Base-by-base conservation (phyloP, 53 echinoderm and acorn worm species). In the Mesocentrotus franciscanus region DNA sequence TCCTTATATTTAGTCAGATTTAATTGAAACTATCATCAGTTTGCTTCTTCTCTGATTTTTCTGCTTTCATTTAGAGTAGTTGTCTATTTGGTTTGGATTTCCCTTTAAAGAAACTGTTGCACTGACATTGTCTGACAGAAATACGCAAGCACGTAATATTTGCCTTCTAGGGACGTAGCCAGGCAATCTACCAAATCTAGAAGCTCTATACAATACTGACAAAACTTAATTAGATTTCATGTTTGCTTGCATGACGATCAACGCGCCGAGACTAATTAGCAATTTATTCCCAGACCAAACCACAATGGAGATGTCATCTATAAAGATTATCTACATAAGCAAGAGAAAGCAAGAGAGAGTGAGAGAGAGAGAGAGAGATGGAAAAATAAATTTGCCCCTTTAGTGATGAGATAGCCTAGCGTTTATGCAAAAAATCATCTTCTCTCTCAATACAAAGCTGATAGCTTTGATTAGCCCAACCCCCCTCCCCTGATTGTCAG, bases 161-260 rank as follows among this genome's bases (percentile, higher is more conserved):
- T 58, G 29, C 27, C 11, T 58, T 58, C 87, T 22, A 87, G 87
- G 87, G 6, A 56, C 10, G 20, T 2, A 26, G 17, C 12, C 58
- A 87, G 29, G 87, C 58, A n/a, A 57, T 49, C 24, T 85, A 85
- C 8, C 20, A 26, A 24, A 85, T 85, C 85, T 29, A 55, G 8
- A 85, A 55, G 85, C 85, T 14, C 30, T 4, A 32, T 76, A 76
- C 11, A 33, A 76, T 76, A 30, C 33, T 14, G 76, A 32, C 27
- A 33, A 81, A 36, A 87, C 87, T 57, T 87, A 87, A 87, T 87
- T 87, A 87, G n/a, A 87, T 56, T 57, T 58, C 27, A 35, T 87
- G 87, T 87, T 87, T 87, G 87, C 87, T 87, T 8, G 59, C 87
- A 11, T 58, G 87, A 58, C 57, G 29, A 87, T 87, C 87, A 87